Conservation (phyloP, 2,888 invertebrate species). For the Bhutanitis thaidina region DNA sequence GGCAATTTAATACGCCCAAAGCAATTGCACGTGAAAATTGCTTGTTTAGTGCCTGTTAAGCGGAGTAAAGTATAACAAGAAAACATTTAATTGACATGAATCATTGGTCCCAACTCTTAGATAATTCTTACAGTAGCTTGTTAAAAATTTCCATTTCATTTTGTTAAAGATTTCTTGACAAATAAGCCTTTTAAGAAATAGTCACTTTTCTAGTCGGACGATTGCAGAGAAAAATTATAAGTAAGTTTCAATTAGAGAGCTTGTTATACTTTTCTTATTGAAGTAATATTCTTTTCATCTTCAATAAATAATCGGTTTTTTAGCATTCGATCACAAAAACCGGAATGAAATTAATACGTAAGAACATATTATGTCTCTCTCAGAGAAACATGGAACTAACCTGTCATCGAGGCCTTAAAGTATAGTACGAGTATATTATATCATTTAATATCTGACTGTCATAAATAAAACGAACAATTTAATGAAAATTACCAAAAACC, state of each 20-base stretch:
- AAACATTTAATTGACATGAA: constrained; percentile 56
- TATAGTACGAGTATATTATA: no score
- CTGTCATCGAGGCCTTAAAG: no score
- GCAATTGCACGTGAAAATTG: constrained; percentile 12
- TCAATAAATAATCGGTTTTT: no score
- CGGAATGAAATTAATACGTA: no score
- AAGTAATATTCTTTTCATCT: constrained; percentile 34
- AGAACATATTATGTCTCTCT: no score
- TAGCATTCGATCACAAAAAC: no score
- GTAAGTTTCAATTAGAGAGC: constrained; percentile 56
- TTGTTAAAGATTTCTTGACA: constrained; percentile 49
- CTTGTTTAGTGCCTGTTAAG: constrained; percentile 14
- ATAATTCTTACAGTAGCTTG: constrained; percentile 47
- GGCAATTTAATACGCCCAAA: neutral
- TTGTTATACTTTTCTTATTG: constrained; percentile 64
- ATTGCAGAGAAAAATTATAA: constrained; percentile 31
- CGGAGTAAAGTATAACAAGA: constrained; percentile 22
- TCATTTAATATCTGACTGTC: no score
- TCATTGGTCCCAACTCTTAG: constrained; percentile 41
- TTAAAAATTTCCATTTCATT: constrained; percentile 78
- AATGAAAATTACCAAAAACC: no score
- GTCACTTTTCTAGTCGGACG: constrained; percentile 43
- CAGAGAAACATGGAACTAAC: no score
- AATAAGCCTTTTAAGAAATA: constrained; percentile 53
- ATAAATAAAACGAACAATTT: no score